A percentile compares a stretch with the other conserved stretches of the same genome.
Evolutionary conservation across 2,113 vertebrate genomes (phyloP).

Genomic region (Lycocorax pyrrhopterus): DNA sequence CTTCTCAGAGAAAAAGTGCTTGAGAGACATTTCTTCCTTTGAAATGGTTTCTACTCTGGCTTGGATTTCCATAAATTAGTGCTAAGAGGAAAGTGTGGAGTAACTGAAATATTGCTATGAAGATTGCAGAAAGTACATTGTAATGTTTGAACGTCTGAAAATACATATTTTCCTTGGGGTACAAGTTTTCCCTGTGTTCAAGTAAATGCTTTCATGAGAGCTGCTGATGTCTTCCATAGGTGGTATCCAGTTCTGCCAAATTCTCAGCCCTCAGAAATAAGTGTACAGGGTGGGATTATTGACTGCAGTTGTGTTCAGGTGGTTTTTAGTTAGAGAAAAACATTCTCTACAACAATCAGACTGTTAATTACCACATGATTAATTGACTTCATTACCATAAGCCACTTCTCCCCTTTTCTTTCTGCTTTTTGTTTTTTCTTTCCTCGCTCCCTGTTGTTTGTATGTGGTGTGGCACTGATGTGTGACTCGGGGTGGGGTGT

Average conservation of each 20-base stretch:
- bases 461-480: accelerated
- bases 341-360: not conserved
- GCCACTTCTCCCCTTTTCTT: not conserved
- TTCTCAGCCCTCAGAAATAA: not conserved
- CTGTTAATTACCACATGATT: not conserved
- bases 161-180: not conserved
- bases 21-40: not conserved
- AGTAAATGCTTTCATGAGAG: not conserved
- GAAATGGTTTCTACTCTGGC: not conserved
- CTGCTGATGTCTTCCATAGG: not conserved
- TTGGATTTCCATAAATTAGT: slow-evolving; percentile 5
- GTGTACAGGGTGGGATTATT: not conserved
- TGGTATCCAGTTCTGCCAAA: not conserved
- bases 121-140: not conserved
- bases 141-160: not conserved
- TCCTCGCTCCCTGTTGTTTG: not conserved
- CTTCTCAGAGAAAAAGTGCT: not conserved
- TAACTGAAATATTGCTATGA: not conserved
- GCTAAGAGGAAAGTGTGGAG: not conserved
- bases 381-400: not conserved
- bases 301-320: not conserved
- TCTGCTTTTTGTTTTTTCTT: not conserved
- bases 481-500: not conserved
- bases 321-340: not conserved
- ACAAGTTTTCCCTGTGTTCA: not conserved